phyloP scores from a whole-genome alignment of 2,113 vertebrate species.

The Daboia siamensis region DNA sequence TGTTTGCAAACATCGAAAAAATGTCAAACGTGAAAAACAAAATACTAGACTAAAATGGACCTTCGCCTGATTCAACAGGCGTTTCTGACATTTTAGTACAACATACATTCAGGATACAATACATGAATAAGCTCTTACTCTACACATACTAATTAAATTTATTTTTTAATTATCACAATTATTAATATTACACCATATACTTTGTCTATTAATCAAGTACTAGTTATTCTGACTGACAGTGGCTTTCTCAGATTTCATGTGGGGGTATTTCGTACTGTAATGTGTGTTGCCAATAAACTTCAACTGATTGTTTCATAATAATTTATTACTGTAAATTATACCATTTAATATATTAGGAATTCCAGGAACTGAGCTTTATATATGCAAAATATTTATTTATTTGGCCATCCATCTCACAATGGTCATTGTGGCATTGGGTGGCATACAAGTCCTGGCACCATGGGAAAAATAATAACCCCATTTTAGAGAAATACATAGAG shows the following conservation, averaged over 20 bases:
- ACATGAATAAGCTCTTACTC: background rate
- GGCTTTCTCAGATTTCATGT: background rate
- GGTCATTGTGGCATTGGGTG: background rate
- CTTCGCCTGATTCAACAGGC: background rate
- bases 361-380: background rate
- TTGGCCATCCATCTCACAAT: background rate
- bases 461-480: background rate
- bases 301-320: background rate
- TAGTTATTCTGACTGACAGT: background rate
- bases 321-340: background rate
- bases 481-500: background rate
- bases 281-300: background rate
- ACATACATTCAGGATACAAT: background rate
- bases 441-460: background rate
- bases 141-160: background rate
- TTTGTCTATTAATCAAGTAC: background rate
- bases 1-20: background rate
- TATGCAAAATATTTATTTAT: background rate
- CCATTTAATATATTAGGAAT: background rate
- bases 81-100: background rate
- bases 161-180: background rate
- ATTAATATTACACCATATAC: background rate
- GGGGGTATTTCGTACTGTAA: background rate
- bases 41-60: background rate
- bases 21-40: background rate